Evolutionary conservation across 1,140 invertebrate species (phyloP), one percentile per base, ranked within the genome.

Genomic region (Panagrolaimus sp.): DNA sequence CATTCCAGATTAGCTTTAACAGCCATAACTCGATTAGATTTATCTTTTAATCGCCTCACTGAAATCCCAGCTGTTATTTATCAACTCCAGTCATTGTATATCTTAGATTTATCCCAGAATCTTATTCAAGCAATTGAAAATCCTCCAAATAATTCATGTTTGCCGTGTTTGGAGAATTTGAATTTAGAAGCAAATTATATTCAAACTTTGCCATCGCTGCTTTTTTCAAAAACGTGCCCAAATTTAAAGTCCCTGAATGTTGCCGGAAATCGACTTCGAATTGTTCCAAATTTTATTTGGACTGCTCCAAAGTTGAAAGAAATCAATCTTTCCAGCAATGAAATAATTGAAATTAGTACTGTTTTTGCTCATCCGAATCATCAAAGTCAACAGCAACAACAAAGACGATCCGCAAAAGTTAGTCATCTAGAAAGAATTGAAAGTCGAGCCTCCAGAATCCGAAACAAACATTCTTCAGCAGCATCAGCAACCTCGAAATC

Each of bases 231-330:
- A 38, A 43, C 44, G 26, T 86, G 97, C 47, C 91, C 92, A 0
- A 84, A 88, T 0, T 84, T 98, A 1, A 87, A 88, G 24, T 89
- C 90, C 5, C 85, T 98, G 73, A 93, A 97, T 83, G 88, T 94
- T 0, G 93, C 93, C 0, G 92, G 95, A 80, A 98, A 98, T 83
- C 92, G 93, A 83, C 84, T 98, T n/a, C 89, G 90, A 52, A 85
- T 87, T 65, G 82, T 97, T 44, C 93, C 94, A 0, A 88, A 89
- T 62, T 89, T 89, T 69, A 86, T 98, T 83, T 98, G 96, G 96
- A 85, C 88, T n/a, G 88, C 92, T 0, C 91, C 91, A 0, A 90
- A 90, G 71, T 84, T 97, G 28, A 88, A 91, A 69, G 94, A 96
- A 83, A 83, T 98, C 12, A 96, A 96, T 84, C 89, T 90, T 0